phyloP scores from a whole-genome alignment of 2,113 vertebrate species.

The Campylorhamphus procurvoides region DNA sequence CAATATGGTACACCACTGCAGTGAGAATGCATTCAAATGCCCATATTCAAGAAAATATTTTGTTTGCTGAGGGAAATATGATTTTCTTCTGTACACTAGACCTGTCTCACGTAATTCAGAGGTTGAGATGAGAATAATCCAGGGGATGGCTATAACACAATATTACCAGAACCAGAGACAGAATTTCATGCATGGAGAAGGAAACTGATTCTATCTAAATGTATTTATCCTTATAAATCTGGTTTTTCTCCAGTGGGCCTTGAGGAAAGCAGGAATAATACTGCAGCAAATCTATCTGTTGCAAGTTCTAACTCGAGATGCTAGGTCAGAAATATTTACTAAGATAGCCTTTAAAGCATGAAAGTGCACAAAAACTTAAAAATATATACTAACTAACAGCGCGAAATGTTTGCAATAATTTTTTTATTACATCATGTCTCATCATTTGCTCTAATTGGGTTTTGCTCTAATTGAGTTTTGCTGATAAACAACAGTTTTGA shows the following conservation, averaged over 20 bases:
- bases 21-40: not conserved
- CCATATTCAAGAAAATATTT: not conserved
- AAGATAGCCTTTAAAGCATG: not conserved
- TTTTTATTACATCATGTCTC: not conserved
- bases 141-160: not conserved
- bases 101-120: not conserved
- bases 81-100: not conserved
- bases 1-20: not conserved
- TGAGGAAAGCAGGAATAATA: not conserved
- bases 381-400: not conserved
- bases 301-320: not conserved
- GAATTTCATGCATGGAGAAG: not conserved
- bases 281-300: not conserved
- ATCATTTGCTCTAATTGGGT: not conserved
- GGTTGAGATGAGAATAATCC: not conserved
- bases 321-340: not conserved
- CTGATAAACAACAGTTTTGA: not conserved
- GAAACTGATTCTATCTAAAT: not conserved
- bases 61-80: not conserved
- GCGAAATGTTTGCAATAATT: not conserved
- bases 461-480: not conserved
- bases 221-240: not conserved
- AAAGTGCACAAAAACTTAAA: not conserved
- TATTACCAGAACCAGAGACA: not conserved
- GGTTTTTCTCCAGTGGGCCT: not conserved